Evolutionary conservation across 2,113 vertebrate genomes (phyloP).

Genomic region (Dendrocopos noguchii): DNA sequence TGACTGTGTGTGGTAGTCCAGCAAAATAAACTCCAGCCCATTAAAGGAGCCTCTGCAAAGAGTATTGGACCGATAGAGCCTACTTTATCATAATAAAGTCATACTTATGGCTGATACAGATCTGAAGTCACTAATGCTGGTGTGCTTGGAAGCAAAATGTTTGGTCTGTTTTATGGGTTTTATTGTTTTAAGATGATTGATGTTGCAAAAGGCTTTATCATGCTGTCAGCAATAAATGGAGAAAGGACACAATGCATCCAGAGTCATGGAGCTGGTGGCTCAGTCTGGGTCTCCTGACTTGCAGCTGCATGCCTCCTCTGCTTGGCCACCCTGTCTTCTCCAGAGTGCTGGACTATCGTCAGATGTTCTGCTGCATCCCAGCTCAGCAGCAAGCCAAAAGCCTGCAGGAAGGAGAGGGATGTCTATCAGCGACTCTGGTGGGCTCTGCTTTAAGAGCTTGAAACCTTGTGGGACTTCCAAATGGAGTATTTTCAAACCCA

Average conservation of each 20-base stretch:
- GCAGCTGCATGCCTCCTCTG: not conserved
- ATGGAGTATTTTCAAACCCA: not conserved
- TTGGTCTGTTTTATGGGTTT: conserved; percentile 34
- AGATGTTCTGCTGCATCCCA: fast-evolving
- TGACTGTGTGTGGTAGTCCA: conserved; percentile 29
- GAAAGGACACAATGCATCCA: not conserved
- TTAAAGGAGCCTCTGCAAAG: conserved; percentile 7
- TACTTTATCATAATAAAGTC: not conserved
- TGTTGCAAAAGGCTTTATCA: conserved; percentile 46
- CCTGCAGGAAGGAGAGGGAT: not conserved
- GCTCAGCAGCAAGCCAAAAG: not conserved
- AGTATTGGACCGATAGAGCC: not conserved
- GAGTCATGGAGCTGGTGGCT: not conserved
- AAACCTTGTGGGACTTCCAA: not conserved
- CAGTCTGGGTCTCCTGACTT: not conserved
- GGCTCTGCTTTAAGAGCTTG: not conserved
- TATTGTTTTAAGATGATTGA: conserved; percentile 63
- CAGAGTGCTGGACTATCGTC: not conserved
- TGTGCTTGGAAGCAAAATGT: conserved; percentile 44
- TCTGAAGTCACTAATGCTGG: conserved; percentile 14
- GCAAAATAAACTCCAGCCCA: conserved; percentile 27
- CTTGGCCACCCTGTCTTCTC: not conserved
- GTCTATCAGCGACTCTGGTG: conserved; percentile 3
- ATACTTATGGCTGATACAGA: not conserved
- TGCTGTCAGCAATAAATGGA: conserved; percentile 29